Evolutionary conservation across 2,888 invertebrate species (phyloP), one percentile per base, ranked within the genome.

Genomic region (Drosophila kokeensis): DNA sequence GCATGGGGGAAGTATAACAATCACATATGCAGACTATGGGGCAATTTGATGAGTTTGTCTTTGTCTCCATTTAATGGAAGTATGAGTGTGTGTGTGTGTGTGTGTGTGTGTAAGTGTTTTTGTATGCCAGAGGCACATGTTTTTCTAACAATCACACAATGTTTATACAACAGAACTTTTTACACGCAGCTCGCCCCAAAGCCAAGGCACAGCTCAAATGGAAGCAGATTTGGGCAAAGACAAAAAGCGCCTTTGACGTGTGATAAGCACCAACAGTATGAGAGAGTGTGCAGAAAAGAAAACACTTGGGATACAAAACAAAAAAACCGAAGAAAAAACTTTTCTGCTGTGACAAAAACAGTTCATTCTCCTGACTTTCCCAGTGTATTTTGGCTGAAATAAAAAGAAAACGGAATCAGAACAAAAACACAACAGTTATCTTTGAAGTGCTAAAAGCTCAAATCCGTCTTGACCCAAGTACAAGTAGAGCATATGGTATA

Each of bases 191-290:
- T 57, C 36, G 54, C 40, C 52, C 38, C 55, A 38, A 27, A 45
- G 53, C 49, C 58, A 63, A 52, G 60, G 64, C 72, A 81, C 54
- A 69, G 77, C 88, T 79, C 74, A 87, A 85, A 88, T 85, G 88
- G 86, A 88, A 85, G 89, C 87, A 80, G 85, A 85, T 82, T 85
- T 85, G 66, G 82, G 79, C 71, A 88, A 90, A 90, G 89, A 89
- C 90, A 86, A 86, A 90, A 86, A 86, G 89, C 90, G 89, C 68
- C 87, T 86, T 90, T 90, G 90, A 86, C 85, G 83, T 84, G 90
- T 75, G 87, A 83, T 83, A 89, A 89, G 84, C 89, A 71, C 71
- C 67, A 49, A 59, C 34, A 15, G 27, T 18, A 18, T 11, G 27
- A 15, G 50, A 2, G 45, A 34, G 50, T 38, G 60, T 53, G 42